Evolutionary conservation across 2,797 vertebrate species (phyloP), one percentile per base, ranked within the genome.

Genomic region (Xenopus petersii): DNA sequence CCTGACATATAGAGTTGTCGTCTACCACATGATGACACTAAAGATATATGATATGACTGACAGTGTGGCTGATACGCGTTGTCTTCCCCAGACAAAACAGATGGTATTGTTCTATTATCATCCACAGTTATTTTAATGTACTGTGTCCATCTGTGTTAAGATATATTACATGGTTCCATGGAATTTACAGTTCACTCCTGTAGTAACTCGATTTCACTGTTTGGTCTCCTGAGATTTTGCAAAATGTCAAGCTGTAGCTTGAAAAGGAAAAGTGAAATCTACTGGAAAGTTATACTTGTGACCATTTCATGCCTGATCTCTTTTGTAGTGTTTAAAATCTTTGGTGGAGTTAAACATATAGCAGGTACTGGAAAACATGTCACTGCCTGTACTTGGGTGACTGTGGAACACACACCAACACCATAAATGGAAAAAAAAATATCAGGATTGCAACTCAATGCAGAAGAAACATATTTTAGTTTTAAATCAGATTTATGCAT

Each of bases 141-240:
- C 91, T 90, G 93, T 95, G 96, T 96, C 96, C 95, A 94, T 96
- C 95, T 95, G 92, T 92, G 95, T 98, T 96, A 96, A 95, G 95
- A 94, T 95, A 95, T 96, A 94, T 97, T 96, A 96, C 96, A 95
- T 94, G 95, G 94, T 95, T 96, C 96, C 92, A 92, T 96, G 96
- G 94, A 98, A 98, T 98, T 97, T 98, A 95, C 96, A 94, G 95
- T 95, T 94, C 91, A 93, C 89, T 96, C 93, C 94, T 93, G 94
- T 94, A 94, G 94, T 95, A 95, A 97, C 96, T 96, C 94, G 93
- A 98, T 98, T 96, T 96, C 94, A 90, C 91, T 90, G 91, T 88
- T 92, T 92, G 87, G 91, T 97, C 96, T 95, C 97, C 68, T 10
- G 96, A 94, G 97, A 96, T 93, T 91, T 84, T 88, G 90, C 83